These are phyloP conservation scores for Malurus leucopterus DNA, from an alignment of 2,797 vertebrate genomes.

Conservation along the genomic window DNA sequence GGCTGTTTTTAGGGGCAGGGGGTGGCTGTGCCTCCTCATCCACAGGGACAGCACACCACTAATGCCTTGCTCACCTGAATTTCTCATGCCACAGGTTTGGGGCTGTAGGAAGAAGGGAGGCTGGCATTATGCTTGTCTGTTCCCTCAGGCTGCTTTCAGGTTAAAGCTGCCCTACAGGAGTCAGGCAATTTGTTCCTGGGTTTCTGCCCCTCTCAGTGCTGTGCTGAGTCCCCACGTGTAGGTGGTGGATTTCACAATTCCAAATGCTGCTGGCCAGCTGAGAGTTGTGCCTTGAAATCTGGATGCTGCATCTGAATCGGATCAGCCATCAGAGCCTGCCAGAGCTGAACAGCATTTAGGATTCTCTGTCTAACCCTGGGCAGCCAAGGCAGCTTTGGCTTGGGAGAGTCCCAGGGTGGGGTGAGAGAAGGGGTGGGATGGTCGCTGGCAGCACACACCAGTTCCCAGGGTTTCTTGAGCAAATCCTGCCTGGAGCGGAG, in stretches of 20 bases:
- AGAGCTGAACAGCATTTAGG: neutral
- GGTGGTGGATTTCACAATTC: neutral
- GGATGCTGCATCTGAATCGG: neutral
- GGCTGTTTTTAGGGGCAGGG: neutral
- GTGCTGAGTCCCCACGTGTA: neutral
- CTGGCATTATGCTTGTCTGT: neutral
- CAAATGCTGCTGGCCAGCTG: neutral
- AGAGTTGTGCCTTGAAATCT: neutral
- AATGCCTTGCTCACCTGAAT: neutral
- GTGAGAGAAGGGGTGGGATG: neutral
- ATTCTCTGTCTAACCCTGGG: neutral
- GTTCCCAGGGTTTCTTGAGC: neutral
- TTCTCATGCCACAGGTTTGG: accelerated
- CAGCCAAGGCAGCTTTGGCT: neutral
- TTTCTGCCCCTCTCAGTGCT: neutral
- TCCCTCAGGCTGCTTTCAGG: neutral
- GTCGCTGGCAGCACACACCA: neutral
- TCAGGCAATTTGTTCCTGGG: neutral
- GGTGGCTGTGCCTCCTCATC: neutral
- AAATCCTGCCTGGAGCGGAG: neutral
- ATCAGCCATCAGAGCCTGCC: neutral
- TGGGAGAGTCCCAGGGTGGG: neutral
- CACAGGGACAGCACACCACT: neutral
- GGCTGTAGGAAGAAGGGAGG: neutral
- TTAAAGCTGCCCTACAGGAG: neutral